A percentile compares a stretch with the other conserved stretches of the same genome.
phyloP scores from a whole-genome alignment of 2,888 invertebrate species.

The Ectemnius cavifrons region DNA sequence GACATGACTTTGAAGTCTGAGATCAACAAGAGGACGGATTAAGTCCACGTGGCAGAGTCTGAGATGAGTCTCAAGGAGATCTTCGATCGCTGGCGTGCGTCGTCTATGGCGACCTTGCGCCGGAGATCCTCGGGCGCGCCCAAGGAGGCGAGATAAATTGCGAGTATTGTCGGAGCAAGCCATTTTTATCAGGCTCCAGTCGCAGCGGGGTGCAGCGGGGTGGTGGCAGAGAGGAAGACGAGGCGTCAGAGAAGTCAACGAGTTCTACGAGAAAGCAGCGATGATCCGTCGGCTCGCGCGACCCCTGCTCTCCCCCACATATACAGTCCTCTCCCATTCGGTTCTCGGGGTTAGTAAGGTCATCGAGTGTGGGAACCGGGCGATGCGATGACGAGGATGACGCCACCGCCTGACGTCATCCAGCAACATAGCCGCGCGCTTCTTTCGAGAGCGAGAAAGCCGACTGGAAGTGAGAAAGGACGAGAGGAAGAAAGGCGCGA shows the following conservation, averaged over 20 bases:
- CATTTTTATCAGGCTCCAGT: conserved; percentile 2
- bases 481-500: conserved; percentile 44
- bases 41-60: too few species aligned
- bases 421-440: not conserved
- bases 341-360: conserved; percentile 66
- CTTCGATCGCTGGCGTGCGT: too few species aligned
- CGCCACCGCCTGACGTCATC: conserved; percentile 71
- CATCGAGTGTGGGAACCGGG: conserved; percentile 73
- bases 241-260: conserved; percentile 12
- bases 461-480: conserved; percentile 17
- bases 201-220: conserved; percentile 12
- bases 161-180: conserved; percentile 5
- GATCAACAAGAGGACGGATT: too few species aligned
- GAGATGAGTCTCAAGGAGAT: too few species aligned
- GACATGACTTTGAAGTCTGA: too few species aligned
- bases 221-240: conserved; percentile 17
- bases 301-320: too few species aligned
- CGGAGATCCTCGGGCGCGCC: not conserved
- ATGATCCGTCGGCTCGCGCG: conserved; percentile 18
- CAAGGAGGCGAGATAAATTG: conserved; percentile 5
- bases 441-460: too few species aligned
- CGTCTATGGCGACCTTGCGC: too few species aligned
- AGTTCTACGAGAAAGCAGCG: conserved; percentile 9
- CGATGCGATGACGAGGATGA: conserved; percentile 66
- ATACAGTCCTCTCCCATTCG: conserved; percentile 26